phyloP scores from a whole-genome alignment of 2,888 invertebrate species.

The Agrotis clavis region DNA sequence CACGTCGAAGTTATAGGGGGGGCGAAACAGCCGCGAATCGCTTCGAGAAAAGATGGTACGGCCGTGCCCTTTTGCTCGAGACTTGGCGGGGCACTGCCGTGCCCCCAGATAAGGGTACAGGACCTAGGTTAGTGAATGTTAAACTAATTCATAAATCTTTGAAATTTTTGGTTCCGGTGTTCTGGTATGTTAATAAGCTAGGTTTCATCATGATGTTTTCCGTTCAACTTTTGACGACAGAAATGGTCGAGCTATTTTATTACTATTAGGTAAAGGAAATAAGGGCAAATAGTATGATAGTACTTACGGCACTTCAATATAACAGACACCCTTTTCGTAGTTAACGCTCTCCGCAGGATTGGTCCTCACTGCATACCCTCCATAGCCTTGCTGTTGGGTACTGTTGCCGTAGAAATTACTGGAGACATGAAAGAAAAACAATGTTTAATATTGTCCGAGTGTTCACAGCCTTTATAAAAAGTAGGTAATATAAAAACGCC shows the following conservation, averaged over 20 bases:
- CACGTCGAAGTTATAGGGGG: no score
- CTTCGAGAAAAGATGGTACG: no score
- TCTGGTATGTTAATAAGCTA: neutral
- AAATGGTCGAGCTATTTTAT: constrained; percentile 53
- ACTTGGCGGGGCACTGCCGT: no score
- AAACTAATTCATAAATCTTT: neutral
- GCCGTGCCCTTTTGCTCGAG: no score
- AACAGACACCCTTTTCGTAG: constrained; percentile 90
- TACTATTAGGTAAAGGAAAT: neutral
- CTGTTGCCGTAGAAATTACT: constrained; percentile 58
- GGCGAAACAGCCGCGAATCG: no score
- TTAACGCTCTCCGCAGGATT: constrained; percentile 49
- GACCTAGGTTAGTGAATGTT: no score
- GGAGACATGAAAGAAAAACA: neutral
- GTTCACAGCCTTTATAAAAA: no score
- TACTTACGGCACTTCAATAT: constrained; percentile 93
- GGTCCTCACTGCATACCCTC: constrained; percentile 30
- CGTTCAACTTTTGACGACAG: constrained; percentile 11
- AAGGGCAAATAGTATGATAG: neutral
- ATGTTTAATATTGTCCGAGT: no score
- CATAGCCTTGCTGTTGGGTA: constrained; percentile 55
- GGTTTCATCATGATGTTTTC: neutral
- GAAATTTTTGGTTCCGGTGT: neutral
- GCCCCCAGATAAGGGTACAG: no score
- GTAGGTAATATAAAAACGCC: no score